phyloP scores from a whole-genome alignment of 1,140 invertebrate genomes.

The Lutraria rhynchaena region DNA sequence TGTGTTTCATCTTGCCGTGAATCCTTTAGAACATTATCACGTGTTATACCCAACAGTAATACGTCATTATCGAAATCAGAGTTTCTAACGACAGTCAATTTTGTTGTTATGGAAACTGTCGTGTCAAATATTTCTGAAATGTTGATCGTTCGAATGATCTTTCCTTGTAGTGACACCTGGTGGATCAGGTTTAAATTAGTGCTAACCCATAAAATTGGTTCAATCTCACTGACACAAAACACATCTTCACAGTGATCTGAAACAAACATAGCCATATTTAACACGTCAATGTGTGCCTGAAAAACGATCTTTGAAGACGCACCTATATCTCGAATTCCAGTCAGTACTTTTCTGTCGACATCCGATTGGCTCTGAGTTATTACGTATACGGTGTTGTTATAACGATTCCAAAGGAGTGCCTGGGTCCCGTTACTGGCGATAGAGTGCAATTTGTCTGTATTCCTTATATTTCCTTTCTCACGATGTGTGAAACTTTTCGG shows the following conservation, averaged over 20 bases:
- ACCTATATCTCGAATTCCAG: slow-evolving; percentile 28
- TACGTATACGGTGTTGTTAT: slow-evolving; percentile 16
- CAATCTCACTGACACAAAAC: background rate
- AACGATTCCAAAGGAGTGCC: slow-evolving; percentile 36
- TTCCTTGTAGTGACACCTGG: background rate
- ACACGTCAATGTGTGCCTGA: slow-evolving; percentile 1
- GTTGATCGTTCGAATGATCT: background rate
- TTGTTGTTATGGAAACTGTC: slow-evolving; percentile 14
- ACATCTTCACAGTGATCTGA: background rate
- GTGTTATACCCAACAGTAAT: slow-evolving; percentile 8
- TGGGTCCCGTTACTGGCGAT: background rate
- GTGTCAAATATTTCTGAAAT: background rate
- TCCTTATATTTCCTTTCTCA: background rate
- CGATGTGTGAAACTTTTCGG: background rate
- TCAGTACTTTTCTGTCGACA: background rate
- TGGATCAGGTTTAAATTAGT: background rate
- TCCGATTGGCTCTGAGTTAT: background rate
- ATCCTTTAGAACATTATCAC: background rate
- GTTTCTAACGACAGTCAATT: slow-evolving; percentile 19
- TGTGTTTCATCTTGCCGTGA: background rate
- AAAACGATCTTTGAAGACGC: background rate
- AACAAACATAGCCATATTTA: slow-evolving; percentile 41
- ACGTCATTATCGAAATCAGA: slow-evolving; percentile 12
- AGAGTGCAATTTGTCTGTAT: background rate
- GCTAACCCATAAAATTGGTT: background rate